phyloP scores from a whole-genome alignment of 2,797 vertebrate species.

The Aplochiton taeniatus region DNA sequence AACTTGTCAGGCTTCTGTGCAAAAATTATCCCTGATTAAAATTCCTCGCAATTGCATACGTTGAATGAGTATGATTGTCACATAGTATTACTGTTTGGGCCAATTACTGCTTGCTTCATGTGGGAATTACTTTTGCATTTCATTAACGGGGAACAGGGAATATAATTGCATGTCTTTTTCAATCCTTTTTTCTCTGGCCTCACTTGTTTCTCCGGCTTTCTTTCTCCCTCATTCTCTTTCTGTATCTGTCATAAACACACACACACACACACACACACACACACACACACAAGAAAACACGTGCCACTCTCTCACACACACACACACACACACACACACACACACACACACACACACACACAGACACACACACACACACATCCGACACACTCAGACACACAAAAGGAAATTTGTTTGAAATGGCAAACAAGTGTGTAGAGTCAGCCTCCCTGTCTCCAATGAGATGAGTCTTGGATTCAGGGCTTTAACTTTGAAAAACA shows the following conservation, averaged over 20 bases:
- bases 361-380: conserved; percentile 18
- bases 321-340: not conserved
- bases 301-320: not conserved
- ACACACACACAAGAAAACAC: conserved; percentile 21
- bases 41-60: conserved; percentile 69
- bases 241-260: conserved; percentile 32
- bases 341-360: not conserved
- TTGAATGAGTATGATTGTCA: conserved; percentile 77
- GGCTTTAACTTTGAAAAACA: conserved; percentile 63
- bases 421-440: conserved; percentile 54
- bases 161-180: conserved; percentile 68
- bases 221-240: conserved; percentile 25
- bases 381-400: conserved; percentile 32
- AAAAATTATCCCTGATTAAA: conserved; percentile 65
- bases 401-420: conserved; percentile 55
- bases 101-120: conserved; percentile 73
- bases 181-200: conserved; percentile 42
- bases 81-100: conserved; percentile 77
- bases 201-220: conserved; percentile 32
- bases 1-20: conserved; percentile 65
- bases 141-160: conserved; percentile 71
- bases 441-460: conserved; percentile 45
- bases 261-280: conserved; percentile 26
- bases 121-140: conserved; percentile 76
- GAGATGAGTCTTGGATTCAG: conserved; percentile 52